A percentile compares a stretch with the other conserved stretches of the same genome.
Evolutionary conservation across 2,113 vertebrate genomes (phyloP).

Genomic region (Leptodactylus fuscus): DNA sequence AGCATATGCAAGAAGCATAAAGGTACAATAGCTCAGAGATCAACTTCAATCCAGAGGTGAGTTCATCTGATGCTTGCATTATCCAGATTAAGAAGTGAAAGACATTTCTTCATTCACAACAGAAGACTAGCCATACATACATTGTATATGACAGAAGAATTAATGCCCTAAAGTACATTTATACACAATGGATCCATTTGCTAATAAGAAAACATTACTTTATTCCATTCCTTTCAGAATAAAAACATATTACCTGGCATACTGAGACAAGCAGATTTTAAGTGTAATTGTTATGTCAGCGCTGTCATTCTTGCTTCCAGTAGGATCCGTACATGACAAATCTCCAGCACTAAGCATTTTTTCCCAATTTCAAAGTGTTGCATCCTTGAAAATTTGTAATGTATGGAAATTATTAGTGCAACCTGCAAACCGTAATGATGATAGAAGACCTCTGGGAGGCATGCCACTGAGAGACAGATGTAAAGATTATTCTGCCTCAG

Average conservation of each 20-base stretch:
- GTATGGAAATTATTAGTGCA: constrained; percentile 6
- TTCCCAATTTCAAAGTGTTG: constrained; percentile 27
- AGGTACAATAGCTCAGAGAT: too few species aligned
- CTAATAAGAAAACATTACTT: background rate
- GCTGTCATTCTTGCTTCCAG: background rate
- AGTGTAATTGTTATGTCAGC: background rate
- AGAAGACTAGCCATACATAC: background rate
- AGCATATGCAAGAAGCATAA: too few species aligned
- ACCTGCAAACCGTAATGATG: constrained; percentile 33
- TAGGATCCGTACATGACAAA: background rate
- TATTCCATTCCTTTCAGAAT: background rate
- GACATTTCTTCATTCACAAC: background rate
- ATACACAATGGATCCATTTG: background rate
- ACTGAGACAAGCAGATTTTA: background rate
- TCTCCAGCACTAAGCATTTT: background rate
- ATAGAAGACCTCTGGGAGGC: constrained; percentile 24
- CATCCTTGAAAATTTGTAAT: constrained; percentile 33
- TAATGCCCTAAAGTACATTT: constrained; percentile 13
- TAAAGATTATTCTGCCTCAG: constrained; percentile 1
- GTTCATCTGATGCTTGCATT: background rate
- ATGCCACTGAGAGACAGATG: constrained; percentile 25
- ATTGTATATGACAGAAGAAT: background rate
- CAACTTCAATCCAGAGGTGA: too few species aligned
- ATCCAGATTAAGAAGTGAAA: background rate
- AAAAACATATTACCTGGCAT: background rate